These are phyloP conservation scores for Alexandromys fortis DNA, from an alignment of 2,113 vertebrate genomes.

Conservation along the genomic window DNA sequence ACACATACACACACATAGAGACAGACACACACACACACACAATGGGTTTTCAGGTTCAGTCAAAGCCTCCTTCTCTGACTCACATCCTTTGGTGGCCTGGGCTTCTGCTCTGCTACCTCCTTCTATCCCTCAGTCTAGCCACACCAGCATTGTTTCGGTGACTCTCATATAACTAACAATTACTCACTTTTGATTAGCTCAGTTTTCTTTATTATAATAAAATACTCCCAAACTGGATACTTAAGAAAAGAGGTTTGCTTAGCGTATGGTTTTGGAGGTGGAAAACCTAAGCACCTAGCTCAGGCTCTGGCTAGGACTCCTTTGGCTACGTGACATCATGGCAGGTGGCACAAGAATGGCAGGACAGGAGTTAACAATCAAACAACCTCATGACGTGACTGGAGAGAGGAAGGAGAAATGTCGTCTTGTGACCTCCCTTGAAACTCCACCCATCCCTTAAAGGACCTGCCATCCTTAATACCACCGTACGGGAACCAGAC, in stretches of 20 bases:
- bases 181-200: background rate
- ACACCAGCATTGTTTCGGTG: background rate
- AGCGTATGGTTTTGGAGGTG: background rate
- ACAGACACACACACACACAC: background rate
- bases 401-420: background rate
- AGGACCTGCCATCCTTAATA: background rate
- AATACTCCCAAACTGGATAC: background rate
- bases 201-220: background rate
- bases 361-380: background rate
- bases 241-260: background rate
- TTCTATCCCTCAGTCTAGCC: background rate
- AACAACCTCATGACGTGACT: background rate
- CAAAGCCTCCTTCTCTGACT: background rate
- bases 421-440: background rate
- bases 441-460: background rate
- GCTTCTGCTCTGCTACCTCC: accelerated
- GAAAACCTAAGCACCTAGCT: background rate
- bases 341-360: background rate
- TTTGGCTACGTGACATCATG: background rate
- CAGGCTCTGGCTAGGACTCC: background rate
- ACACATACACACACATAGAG: background rate
- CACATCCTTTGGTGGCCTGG: background rate
- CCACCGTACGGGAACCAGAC: background rate
- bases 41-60: no score
- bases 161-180: background rate